Evolutionary conservation across 2,113 vertebrate genomes (phyloP).

Genomic region (Boulengeromyrus knoepffleri): DNA sequence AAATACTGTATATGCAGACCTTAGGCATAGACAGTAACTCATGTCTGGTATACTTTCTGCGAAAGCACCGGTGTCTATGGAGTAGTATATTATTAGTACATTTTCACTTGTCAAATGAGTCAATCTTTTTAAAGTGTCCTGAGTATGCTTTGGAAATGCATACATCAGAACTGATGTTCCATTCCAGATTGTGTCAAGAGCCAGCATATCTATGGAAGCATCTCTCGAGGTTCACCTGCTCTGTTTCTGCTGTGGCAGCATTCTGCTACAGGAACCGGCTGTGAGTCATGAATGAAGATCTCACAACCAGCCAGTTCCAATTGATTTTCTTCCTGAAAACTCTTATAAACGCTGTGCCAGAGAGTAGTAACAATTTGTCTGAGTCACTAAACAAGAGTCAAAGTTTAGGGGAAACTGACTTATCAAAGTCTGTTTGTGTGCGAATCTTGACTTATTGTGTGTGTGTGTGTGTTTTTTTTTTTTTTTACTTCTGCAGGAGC

Average conservation of each 20-base stretch:
- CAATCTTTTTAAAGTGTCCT: neutral
- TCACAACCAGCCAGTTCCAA: neutral
- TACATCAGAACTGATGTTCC: neutral
- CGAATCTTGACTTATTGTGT: neutral
- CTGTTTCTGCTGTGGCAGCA: neutral
- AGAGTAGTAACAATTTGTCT: neutral
- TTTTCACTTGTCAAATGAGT: neutral
- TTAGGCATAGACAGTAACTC: neutral
- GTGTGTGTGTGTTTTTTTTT: neutral
- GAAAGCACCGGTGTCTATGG: neutral
- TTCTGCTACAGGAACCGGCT: neutral
- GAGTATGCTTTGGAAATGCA: neutral
- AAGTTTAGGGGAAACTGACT: neutral
- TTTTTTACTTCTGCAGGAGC: slow-evolving; percentile 45
- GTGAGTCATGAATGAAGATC: neutral
- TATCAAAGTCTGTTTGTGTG: neutral
- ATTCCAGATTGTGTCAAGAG: neutral
- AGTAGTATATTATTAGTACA: neutral
- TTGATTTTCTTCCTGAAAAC: neutral
- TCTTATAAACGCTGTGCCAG: neutral
- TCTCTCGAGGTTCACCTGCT: neutral
- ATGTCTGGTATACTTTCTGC: neutral
- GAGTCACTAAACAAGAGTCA: neutral
- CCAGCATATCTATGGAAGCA: neutral
- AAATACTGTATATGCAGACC: neutral